Base-by-base conservation (phyloP, 2,888 invertebrate species). In the Synanthedon andrenaeformis region DNA sequence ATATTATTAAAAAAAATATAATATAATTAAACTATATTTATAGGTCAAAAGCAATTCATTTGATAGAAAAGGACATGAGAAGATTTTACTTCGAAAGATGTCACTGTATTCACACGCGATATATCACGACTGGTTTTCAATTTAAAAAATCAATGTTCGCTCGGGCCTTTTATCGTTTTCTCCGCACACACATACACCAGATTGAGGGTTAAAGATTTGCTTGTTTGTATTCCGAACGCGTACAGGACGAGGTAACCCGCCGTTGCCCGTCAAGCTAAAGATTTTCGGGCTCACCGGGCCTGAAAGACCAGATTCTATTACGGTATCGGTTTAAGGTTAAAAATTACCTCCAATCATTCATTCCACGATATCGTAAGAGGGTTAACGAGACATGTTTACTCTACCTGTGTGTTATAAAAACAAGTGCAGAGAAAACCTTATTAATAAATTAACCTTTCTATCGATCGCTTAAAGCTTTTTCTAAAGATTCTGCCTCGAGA, bases 191-290 rank as follows among this genome's bases (percentile, higher is more conserved):
- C 69, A 66, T 68, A 66, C 56, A 60, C 59, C 76, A 77, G 82
- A 82, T 82, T 79, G 79, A 72, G 76, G 81, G 78, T 72, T 75
- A 77, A 35, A 76, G 45, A 48, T 28, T 48, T n/a, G 14, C 28
- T 54, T 52, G 45, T 55, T 55, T 45, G 51, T 55, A 55, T 55
- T 55, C 52, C 50, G 12, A 11, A 50, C 51, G 42, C 45, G 51
- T 14, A 42, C 50, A 5, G n/a, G 49, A 41, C 54, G 52, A 49
- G 17, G 49, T 17, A 49, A 19, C 51, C 49, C 52, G 52, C 42
- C 52, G 45, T 45, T 13, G 45, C n/a, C 45, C 45, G 13, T 14
- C 45, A 45, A 14, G 45, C 13, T 45, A 45, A 45, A 45, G 45
- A 45, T 45, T 45, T 45, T 45, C 45, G 4, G 14, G 12, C 45